Evolutionary conservation across 2,888 invertebrate genomes (phyloP), one percentile per base, ranked within the genome.

Genomic region (Eilema griseolum): DNA sequence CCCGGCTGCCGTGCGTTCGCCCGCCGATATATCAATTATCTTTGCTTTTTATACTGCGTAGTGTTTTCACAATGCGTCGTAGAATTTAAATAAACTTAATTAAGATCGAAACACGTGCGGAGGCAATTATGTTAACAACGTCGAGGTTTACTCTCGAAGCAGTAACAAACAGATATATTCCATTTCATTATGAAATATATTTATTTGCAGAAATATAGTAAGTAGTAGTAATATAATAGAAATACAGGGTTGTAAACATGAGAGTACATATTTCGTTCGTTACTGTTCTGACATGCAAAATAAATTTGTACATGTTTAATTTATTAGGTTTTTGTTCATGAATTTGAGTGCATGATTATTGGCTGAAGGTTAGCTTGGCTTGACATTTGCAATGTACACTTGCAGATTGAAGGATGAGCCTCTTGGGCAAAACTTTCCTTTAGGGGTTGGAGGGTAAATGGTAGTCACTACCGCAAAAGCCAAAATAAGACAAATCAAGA

Each of bases 21-120:
- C 46, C 72, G 78, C 73, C 86, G 83, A 90, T 94, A 93, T 93
- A 93, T 94, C 92, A 90, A 89, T 83, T 87, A 82, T 74, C 73
- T 86, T 86, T 82, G 81, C 82, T 83, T 87, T 88, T 86, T 83
- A 79, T 86, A 83, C 77, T 79, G 76, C 79, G 74, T 80, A 79
- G 75, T 75, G 76, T 82, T 81, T 78, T 79, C 79, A 74, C 75
- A 81, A 83, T 72, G 71, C 59, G 52, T 69, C 71, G 75, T 83
- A 73, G 74, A 80, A 71, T 69, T 70, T 75, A 75, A 72, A 70
- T 66, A 64, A 66, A 63, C 41, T 70, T 63, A 72, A 64, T 71
- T 66, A 75, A 64, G 28, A 63, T 60, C 24, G 24, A 63, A 62
- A 66, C 26, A 12, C 12, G 61, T 71, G 60, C 28, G 61, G 52